Conservation (phyloP, 2,888 invertebrate species). For the Nesidiocoris tenuis region DNA sequence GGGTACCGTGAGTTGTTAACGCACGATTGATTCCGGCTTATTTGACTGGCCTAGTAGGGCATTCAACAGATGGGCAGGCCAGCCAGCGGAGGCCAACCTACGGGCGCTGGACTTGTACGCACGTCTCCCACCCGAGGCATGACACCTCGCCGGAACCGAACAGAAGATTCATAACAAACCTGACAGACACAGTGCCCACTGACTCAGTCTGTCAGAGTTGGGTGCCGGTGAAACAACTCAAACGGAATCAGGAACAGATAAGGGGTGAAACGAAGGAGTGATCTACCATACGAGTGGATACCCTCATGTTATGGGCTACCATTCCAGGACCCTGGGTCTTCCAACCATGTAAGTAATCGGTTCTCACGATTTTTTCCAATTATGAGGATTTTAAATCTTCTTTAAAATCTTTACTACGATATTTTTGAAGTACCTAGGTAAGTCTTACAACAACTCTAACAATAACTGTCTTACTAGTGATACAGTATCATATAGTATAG, state of each 20-base stretch:
- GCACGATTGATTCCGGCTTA: too few relatives aligned
- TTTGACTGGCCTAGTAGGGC: too few relatives aligned
- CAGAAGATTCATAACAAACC: background rate
- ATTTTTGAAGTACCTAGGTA: too few relatives aligned
- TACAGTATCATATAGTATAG: too few relatives aligned
- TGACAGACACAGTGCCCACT: background rate
- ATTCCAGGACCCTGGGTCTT: background rate
- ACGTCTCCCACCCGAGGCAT: background rate
- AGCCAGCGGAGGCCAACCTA: background rate
- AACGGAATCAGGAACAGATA: background rate
- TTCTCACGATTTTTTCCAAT: too few relatives aligned
- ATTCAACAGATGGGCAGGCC: background rate
- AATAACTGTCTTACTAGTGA: too few relatives aligned
- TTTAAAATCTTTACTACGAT: too few relatives aligned
- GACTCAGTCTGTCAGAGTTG: background rate
- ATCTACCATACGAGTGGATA: background rate
- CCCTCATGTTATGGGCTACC: background rate
- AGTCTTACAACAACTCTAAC: too few relatives aligned
- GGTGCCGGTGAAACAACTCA: background rate
- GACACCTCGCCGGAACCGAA: background rate
- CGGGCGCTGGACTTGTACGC: background rate
- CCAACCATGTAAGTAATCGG: background rate
- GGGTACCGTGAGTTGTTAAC: too few relatives aligned
- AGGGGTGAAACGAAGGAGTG: too few relatives aligned
- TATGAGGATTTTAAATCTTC: too few relatives aligned